Evolutionary conservation across 2,113 vertebrate genomes (phyloP), one percentile per base, ranked within the genome.

Genomic region (Passer montanus): DNA sequence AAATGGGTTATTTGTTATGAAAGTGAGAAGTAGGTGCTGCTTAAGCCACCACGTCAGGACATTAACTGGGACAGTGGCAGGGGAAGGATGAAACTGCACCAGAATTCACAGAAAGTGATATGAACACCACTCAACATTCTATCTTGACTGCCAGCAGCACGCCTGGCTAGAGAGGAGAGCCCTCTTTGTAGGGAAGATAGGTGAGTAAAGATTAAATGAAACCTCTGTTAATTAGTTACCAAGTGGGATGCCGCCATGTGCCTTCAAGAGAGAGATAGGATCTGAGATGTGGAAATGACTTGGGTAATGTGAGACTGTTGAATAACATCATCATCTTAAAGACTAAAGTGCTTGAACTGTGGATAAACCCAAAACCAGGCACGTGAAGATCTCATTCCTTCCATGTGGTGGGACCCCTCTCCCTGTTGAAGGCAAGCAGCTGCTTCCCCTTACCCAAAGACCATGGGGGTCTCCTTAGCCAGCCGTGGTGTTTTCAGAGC

Each of bases 361-460:
- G 80, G 39, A 7, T 20, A 35, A 74, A 19, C 22, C n/a, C 41
- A 21, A 59, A 43, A 58, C 7, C 2, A 58, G 55, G 7, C 1
- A 4, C 0, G 3, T 18, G 78, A 67, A 84, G 64, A 26, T 75
- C 31, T 73, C 31, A 15, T 64, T 77, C 70, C 44, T 56, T 19
- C 52, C 5, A 1, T 17, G 18, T 43, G 47, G 27, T 22, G 15
- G 62, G 73, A 82, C 23, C 80, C 44, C 22, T 86, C 72, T 86
- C 75, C 68, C 76, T 92, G 72, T 35, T 64, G 88, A 93, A 95
- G 80, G 84, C 91, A 76, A 53, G 41, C 84, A 53, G 67, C 31
- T 1, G 0, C 17, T 8, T 64, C 35, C 72, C 59, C 60, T 74
- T 18, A 10, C 27, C 67, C 5, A 0, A 19, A 59, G 27, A 11